Evolutionary conservation across 1,140 invertebrate species (phyloP).

Genomic region (Cydia amplana): DNA sequence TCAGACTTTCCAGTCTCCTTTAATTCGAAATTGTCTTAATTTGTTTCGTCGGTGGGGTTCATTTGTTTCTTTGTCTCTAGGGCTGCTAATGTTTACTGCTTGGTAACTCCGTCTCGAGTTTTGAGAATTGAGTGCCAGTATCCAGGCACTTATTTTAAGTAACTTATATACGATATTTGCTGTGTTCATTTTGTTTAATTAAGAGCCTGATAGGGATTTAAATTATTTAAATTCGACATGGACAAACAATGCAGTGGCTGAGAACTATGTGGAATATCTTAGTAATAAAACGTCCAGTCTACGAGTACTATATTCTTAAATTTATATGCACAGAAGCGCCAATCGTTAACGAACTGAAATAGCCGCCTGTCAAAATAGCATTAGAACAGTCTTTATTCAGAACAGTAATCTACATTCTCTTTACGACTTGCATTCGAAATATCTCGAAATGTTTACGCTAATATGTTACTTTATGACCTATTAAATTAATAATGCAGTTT

Average conservation of each 20-base stretch:
- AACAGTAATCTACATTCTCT: conserved; percentile 19
- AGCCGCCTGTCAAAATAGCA: background rate
- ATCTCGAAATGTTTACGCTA: conserved; percentile 30
- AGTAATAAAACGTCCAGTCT: background rate
- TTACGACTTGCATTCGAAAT: conserved; percentile 21
- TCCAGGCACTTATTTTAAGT: conserved; percentile 3
- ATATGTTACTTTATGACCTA: conserved; percentile 21
- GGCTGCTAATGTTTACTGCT: conserved; percentile 39
- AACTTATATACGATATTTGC: background rate
- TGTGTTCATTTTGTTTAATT: background rate
- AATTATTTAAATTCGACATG: background rate
- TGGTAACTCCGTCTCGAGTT: conserved; percentile 8
- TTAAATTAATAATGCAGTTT: conserved; percentile 25
- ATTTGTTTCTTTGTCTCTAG: conserved; percentile 57
- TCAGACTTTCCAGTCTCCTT: conserved; percentile 62
- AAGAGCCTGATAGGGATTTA: background rate
- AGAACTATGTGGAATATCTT: background rate
- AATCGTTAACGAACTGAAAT: conserved; percentile 5
- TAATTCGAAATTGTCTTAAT: conserved; percentile 73
- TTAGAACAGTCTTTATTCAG: background rate
- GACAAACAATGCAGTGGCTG: background rate
- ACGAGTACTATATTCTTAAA: background rate
- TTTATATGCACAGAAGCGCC: background rate
- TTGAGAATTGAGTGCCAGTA: conserved; percentile 23
- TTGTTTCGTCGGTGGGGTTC: conserved; percentile 58